Evolutionary conservation across 2,113 vertebrate species (phyloP).

Genomic region (Malurus cyaneus): DNA sequence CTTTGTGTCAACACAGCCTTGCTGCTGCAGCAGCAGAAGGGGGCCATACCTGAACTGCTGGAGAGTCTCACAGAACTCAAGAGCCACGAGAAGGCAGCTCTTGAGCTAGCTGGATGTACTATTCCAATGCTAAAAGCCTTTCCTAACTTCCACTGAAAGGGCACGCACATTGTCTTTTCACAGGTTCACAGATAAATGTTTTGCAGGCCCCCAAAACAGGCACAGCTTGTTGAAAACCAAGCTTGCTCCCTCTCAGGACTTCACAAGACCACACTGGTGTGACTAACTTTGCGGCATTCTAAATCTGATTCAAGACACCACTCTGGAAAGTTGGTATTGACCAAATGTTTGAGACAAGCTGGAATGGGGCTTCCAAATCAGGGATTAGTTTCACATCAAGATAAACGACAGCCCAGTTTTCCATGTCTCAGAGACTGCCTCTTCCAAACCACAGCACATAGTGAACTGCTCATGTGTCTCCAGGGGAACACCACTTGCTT

Average conservation of each 20-base stretch:
- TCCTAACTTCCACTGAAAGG: neutral
- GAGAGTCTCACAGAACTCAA: neutral
- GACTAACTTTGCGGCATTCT: slow-evolving; percentile 47
- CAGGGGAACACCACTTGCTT: neutral
- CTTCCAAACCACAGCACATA: slow-evolving; percentile 29
- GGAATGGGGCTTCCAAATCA: slow-evolving; percentile 19
- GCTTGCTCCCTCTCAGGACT: neutral
- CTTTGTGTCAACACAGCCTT: slow-evolving; percentile 7
- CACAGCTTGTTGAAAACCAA: neutral
- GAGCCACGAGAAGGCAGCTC: neutral
- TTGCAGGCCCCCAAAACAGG: neutral
- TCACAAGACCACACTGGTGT: slow-evolving; percentile 28
- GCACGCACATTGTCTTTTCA: neutral
- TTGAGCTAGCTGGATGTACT: neutral
- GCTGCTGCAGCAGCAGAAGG: neutral
- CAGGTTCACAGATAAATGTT: neutral
- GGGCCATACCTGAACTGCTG: neutral
- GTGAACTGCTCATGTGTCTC: neutral
- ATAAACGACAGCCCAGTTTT: slow-evolving; percentile 28
- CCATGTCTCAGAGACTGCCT: neutral
- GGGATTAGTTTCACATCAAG: slow-evolving; percentile 32
- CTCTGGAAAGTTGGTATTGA: slow-evolving; percentile 49
- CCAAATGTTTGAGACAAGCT: slow-evolving; percentile 29
- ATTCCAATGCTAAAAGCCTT: neutral
- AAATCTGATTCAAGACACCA: slow-evolving; percentile 41